These are phyloP conservation scores for Sinopyrophorus schimmeli DNA, from an alignment of 2,888 invertebrate species.

Conservation along the genomic window DNA sequence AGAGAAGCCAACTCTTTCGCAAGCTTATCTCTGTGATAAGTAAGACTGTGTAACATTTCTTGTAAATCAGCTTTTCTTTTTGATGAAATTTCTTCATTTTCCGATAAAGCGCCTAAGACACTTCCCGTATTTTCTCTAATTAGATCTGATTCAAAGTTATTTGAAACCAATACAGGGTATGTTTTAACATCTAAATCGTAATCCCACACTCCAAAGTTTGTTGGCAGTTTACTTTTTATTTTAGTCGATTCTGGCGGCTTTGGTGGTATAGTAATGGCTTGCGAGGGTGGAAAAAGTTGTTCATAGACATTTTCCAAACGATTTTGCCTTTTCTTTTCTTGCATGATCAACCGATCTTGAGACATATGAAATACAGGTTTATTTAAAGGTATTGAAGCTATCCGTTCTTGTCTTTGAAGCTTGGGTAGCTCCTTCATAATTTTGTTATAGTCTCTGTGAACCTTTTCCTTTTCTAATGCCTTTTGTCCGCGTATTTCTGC, in stretches of 20 bases:
- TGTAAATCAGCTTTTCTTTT: conserved; percentile 42
- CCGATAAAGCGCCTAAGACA: not conserved
- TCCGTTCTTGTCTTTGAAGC: conserved; percentile 51
- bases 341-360: conserved; percentile 54
- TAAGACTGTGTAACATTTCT: conserved; percentile 48
- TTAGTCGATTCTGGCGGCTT: conserved; percentile 34
- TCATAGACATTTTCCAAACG: conserved; percentile 60
- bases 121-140: not conserved
- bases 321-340: conserved; percentile 55
- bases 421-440: conserved; percentile 56
- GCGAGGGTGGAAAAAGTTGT: conserved; percentile 47
- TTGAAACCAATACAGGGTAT: not conserved
- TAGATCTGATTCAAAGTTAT: conserved; percentile 2
- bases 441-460: conserved; percentile 57
- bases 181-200: conserved; percentile 9
- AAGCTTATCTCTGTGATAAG: conserved; percentile 50
- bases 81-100: not conserved
- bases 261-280: conserved; percentile 46
- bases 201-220: conserved; percentile 37
- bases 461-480: conserved; percentile 58
- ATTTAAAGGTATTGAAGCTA: conserved; percentile 44
- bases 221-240: conserved; percentile 21
- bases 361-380: conserved; percentile 54
- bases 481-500: conserved; percentile 54
- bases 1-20: conserved; percentile 47